Evolutionary conservation across 2,888 invertebrate genomes (phyloP).

Genomic region (Lasioglossum marginatum): DNA sequence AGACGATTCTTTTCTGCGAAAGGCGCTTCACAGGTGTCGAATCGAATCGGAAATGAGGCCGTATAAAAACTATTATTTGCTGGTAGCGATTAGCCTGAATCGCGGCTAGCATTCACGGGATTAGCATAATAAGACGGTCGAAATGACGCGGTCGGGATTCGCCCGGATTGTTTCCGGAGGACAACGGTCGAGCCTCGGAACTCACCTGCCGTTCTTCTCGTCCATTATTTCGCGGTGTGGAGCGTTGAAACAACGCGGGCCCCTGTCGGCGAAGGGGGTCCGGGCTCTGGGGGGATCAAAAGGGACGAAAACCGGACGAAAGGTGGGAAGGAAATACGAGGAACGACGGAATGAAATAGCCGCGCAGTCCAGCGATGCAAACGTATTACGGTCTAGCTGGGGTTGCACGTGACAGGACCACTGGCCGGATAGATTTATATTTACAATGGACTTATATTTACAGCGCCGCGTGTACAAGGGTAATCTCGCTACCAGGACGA

Average conservation of each 20-base stretch:
- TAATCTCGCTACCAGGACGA: conserved; percentile 62
- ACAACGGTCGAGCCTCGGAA: conserved; percentile 14
- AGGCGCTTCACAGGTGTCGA: not conserved
- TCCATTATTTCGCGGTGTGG: conserved; percentile 47
- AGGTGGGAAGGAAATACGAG: conserved; percentile 48
- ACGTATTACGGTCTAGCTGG: conserved; percentile 42
- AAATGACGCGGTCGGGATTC: not conserved
- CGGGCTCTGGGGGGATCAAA: not conserved
- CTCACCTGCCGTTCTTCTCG: conserved; percentile 48
- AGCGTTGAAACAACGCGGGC: conserved; percentile 20
- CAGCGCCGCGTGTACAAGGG: conserved; percentile 60
- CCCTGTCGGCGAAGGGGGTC: conserved; percentile 3
- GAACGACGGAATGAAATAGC: conserved; percentile 50
- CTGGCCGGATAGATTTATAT: conserved; percentile 74
- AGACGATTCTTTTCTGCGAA: not conserved
- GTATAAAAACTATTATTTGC: not conserved
- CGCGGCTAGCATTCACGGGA: not conserved
- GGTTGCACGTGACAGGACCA: conserved; percentile 71
- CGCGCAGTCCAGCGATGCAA: conserved; percentile 31
- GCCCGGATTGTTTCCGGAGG: conserved; percentile 10
- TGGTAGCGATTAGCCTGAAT: not conserved
- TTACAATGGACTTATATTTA: conserved; percentile 71
- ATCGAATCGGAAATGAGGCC: not conserved
- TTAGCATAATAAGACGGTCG: not conserved
- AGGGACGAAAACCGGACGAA: conserved; percentile 21